Conservation (phyloP, 1,140 invertebrate species). For the Eupeodes corollae region DNA sequence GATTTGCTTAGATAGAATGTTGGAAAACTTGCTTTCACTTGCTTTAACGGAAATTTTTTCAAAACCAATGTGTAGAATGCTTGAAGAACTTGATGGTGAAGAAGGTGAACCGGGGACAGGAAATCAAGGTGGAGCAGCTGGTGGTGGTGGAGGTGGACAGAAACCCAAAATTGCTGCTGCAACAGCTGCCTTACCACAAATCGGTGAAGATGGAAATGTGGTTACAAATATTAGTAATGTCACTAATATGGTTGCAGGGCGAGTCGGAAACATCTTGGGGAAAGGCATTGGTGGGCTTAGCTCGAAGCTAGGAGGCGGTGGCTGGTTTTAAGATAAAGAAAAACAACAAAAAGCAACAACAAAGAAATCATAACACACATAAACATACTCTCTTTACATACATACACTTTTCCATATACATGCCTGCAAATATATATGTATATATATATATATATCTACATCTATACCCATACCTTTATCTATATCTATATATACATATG, state of each 20-base stretch:
- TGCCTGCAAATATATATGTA: no score
- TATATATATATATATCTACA: no score
- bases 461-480: no score
- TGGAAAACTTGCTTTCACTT: not conserved
- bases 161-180: conserved; percentile 28
- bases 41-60: conserved; percentile 5
- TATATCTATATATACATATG: no score
- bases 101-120: conserved; percentile 44
- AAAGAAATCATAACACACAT: no score
- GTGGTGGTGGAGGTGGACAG: conserved; percentile 45
- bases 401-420: no score
- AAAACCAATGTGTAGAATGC: not conserved
- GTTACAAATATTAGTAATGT: conserved; percentile 57
- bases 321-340: conserved; percentile 45
- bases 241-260: conserved; percentile 62
- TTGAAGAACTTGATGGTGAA: conserved; percentile 45
- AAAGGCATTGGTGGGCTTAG: conserved; percentile 68
- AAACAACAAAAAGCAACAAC: no score
- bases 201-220: conserved; percentile 51
- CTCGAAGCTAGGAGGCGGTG: conserved; percentile 59
- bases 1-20: not conserved
- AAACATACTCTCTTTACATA: no score
- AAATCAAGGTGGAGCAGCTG: conserved; percentile 44
- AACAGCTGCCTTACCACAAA: conserved; percentile 45
- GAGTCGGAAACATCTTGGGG: conserved; percentile 64